A percentile compares a stretch with the other conserved stretches of the same genome.
These are phyloP conservation scores for Acanthosepion lycidas DNA, from an alignment of 2,888 invertebrate genomes.

Conservation along the genomic window DNA sequence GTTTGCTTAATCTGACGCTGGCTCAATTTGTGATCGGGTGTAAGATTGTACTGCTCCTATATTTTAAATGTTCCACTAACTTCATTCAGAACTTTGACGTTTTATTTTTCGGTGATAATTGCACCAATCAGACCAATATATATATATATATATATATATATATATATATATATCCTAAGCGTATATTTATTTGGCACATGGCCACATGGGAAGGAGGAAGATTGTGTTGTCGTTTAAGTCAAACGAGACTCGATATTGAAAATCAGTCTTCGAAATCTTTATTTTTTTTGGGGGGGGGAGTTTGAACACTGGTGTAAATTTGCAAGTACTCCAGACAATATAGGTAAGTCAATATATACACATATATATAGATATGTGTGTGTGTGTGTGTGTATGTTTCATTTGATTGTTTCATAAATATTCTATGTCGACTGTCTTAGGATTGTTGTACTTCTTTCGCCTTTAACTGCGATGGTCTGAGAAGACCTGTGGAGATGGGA, in stretches of 20 bases:
- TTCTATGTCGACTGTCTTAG: neutral
- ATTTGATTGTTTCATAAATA: neutral
- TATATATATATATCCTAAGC: no score
- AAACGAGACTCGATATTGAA: neutral
- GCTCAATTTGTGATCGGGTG: no score
- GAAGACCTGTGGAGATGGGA: slow-evolving; percentile 52
- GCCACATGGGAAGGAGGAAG: no score
- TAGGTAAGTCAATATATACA: neutral
- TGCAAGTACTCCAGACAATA: neutral
- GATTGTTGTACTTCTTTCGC: neutral
- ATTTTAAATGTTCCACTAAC: no score
- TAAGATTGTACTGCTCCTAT: no score
- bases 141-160: no score
- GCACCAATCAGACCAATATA: no score
- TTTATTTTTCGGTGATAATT: no score
- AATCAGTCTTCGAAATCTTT: neutral
- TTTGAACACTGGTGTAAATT: neutral
- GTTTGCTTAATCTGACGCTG: no score
- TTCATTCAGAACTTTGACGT: no score
- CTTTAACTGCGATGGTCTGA: slow-evolving; percentile 61
- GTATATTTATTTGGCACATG: no score
- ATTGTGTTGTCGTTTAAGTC: no score
- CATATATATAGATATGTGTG: neutral
- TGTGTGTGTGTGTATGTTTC: neutral
- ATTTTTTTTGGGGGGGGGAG: neutral